A percentile compares a stretch with the other conserved stretches of the same genome.
These are phyloP conservation scores for Rhinolophus sinicus DNA, from an alignment of 2,113 vertebrate genomes.

Conservation along the genomic window DNA sequence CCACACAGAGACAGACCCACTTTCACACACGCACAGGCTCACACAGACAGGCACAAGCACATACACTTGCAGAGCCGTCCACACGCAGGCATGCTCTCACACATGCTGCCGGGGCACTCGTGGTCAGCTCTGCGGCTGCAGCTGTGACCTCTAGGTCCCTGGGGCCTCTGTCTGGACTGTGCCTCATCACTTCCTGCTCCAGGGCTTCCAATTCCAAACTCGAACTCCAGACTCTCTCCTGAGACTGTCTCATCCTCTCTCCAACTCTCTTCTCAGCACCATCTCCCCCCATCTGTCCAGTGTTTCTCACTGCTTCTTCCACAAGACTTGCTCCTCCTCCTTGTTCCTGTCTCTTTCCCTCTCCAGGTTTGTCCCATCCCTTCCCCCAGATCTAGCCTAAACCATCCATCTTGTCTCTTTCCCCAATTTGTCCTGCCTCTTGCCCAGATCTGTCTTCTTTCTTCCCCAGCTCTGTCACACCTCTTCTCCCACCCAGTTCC, in stretches of 20 bases:
- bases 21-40: not conserved
- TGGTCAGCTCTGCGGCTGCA: conserved; percentile 78
- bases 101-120: conserved; percentile 75
- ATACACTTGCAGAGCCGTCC: conserved; percentile 64
- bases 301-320: conserved; percentile 52
- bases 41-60: not conserved
- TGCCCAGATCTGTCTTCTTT: not conserved
- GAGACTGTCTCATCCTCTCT: conserved; percentile 78
- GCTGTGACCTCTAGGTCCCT: conserved; percentile 78
- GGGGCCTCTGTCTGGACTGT: conserved; percentile 76
- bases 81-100: conserved; percentile 72
- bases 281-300: conserved; percentile 65
- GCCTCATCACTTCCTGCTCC: conserved; percentile 78
- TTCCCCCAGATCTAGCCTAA: not conserved
- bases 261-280: conserved; percentile 62
- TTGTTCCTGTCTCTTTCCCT: not conserved
- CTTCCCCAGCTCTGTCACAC: not conserved
- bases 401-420: not conserved
- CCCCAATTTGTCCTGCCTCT: not conserved
- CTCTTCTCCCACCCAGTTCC: conserved; percentile 11
- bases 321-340: conserved; percentile 39
- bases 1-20: not conserved
- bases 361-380: conserved; percentile 15
- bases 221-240: conserved; percentile 78
- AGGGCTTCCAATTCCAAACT: conserved; percentile 76